Conservation (phyloP, 1,140 invertebrate genomes). For the Philotrypesis tridentata region DNA sequence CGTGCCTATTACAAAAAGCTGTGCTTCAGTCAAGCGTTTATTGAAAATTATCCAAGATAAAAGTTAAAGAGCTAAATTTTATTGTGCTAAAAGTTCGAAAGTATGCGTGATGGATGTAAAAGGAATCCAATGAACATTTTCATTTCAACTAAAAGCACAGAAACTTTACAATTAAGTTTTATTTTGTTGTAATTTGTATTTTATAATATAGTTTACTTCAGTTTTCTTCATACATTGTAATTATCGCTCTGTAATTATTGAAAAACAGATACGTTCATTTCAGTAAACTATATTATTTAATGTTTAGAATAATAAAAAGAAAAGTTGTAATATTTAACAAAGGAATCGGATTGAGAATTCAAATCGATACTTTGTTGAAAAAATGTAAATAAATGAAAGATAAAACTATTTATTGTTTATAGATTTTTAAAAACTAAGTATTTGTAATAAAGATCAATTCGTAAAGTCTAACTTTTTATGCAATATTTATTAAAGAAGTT, state of each 20-base stretch:
- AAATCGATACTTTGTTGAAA: conserved; percentile 33
- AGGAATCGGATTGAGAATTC: conserved; percentile 30
- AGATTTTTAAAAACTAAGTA: conserved; percentile 37
- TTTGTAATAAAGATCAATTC: conserved; percentile 44
- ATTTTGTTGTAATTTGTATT: conserved; percentile 12
- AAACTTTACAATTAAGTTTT: neutral
- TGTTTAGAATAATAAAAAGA: neutral
- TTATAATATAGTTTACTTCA: conserved; percentile 27
- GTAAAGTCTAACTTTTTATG: conserved; percentile 24
- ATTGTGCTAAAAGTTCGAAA: neutral
- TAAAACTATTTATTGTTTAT: conserved; percentile 48
- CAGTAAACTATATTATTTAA: conserved; percentile 29
- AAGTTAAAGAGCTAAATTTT: neutral
- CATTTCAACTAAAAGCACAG: neutral
- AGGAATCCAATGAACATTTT: neutral
- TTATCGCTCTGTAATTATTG: neutral
- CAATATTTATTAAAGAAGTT: conserved; percentile 11
- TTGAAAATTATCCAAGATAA: conserved; percentile 46
- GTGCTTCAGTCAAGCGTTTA: conserved; percentile 72
- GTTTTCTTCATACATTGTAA: neutral
- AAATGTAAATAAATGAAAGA: conserved; percentile 40
- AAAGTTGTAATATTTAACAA: neutral
- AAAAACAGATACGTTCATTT: neutral
- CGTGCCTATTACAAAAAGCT: conserved; percentile 68
- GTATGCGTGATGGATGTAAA: neutral